Evolutionary conservation across 2,113 vertebrate species (phyloP).

Genomic region (Phaethornis superciliosus): DNA sequence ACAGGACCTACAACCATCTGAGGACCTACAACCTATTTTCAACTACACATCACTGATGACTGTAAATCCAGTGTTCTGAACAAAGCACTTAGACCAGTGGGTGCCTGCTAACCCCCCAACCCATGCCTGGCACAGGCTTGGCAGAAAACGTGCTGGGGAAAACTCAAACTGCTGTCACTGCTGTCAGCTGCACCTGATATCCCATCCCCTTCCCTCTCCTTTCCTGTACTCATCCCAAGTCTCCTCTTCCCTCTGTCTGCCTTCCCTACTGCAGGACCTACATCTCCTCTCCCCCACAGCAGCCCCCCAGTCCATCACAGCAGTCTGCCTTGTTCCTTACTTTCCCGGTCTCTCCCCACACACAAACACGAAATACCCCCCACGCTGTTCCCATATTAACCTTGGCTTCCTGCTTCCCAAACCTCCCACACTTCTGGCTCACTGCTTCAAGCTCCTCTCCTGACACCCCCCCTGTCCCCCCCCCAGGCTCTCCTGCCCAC

Average conservation of each 20-base stretch:
- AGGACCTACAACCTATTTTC: background rate
- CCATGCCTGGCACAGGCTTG: background rate
- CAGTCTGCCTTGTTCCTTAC: background rate
- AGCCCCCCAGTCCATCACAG: background rate
- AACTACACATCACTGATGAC: background rate
- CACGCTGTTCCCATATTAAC: slow-evolving; percentile 36
- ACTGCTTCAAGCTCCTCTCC: background rate
- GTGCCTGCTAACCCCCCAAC: background rate
- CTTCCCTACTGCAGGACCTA: background rate
- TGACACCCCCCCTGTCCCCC: background rate
- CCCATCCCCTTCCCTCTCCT: background rate
- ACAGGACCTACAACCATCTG: background rate
- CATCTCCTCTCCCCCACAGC: background rate
- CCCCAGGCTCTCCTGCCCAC: background rate
- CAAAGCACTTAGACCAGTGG: background rate
- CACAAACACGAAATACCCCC: background rate
- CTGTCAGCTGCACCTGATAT: background rate
- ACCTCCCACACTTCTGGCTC: slow-evolving; percentile 49
- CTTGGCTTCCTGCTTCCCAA: slow-evolving; percentile 45
- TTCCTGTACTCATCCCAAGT: background rate
- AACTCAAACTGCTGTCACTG: background rate
- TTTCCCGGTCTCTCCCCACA: background rate
- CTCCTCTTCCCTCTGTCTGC: background rate
- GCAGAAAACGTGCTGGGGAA: background rate
- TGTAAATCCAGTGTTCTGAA: background rate